phyloP scores from a whole-genome alignment of 2,113 vertebrate species.

The Hippocampus comes region DNA sequence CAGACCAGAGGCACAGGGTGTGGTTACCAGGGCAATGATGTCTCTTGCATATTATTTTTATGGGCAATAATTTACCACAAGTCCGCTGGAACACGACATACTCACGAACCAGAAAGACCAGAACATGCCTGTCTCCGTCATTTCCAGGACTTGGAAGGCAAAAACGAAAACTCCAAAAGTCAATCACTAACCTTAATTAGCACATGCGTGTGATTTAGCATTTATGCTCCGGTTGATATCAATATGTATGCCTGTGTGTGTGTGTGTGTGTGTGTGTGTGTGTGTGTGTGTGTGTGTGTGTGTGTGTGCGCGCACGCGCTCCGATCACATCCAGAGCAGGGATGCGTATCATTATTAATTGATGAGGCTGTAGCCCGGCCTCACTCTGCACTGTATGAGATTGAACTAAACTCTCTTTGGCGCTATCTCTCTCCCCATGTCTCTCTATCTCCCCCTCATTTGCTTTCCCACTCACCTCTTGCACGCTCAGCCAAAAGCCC shows the following conservation, averaged over 20 bases:
- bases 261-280: background rate
- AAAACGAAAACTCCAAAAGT: constrained; percentile 22
- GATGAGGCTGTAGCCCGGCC: constrained; percentile 65
- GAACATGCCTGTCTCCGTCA: constrained; percentile 28
- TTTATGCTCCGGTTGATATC: constrained; percentile 1
- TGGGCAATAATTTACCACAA: constrained; percentile 43
- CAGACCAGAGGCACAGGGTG: constrained; percentile 17
- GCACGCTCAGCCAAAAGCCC: constrained; percentile 85
- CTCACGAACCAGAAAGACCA: constrained; percentile 24
- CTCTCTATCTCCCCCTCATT: constrained; percentile 2
- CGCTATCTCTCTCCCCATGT: constrained; percentile 11
- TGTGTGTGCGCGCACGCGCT: constrained; percentile 26
- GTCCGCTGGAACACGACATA: constrained; percentile 40
- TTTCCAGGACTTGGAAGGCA: constrained; percentile 32
- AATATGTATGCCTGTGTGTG: constrained; percentile 12
- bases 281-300: constrained; percentile 12
- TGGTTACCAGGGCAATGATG: constrained; percentile 26
- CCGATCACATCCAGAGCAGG: constrained; percentile 55
- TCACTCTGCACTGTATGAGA: constrained; percentile 52
- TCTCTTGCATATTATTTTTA: constrained; percentile 37
- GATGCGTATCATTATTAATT: constrained; percentile 71
- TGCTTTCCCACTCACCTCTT: constrained; percentile 35
- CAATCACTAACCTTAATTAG: constrained; percentile 29
- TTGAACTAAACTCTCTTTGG: constrained; percentile 57
- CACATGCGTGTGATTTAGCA: constrained; percentile 16